Conservation (phyloP, 1,140 invertebrate genomes). For the Luehdorfia chinensis region DNA sequence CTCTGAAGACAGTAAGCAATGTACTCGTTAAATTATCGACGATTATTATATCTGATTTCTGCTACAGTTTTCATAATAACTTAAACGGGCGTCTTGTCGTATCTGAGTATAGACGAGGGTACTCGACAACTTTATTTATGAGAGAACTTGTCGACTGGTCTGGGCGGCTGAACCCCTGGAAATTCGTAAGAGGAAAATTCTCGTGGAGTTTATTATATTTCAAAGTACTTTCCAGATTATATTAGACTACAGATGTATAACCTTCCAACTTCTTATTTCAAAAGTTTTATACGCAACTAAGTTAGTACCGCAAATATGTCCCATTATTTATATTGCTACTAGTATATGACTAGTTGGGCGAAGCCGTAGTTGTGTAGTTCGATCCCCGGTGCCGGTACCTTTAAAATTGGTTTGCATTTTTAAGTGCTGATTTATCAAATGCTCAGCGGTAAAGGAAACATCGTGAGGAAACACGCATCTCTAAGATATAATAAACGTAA, state of each 20-base stretch:
- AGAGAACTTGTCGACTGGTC: slow-evolving; percentile 33
- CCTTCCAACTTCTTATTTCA: too few relatives aligned
- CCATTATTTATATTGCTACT: too few relatives aligned
- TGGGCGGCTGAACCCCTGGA: slow-evolving; percentile 18
- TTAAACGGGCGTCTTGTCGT: slow-evolving; percentile 26
- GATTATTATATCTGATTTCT: neutral
- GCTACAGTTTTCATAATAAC: neutral
- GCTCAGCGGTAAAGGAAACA: too few relatives aligned
- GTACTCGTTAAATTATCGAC: neutral
- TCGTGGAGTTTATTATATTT: slow-evolving; percentile 23
- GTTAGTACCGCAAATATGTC: too few relatives aligned
- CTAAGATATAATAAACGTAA: too few relatives aligned
- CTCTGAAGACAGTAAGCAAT: neutral
- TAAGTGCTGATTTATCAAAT: too few relatives aligned
- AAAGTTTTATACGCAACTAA: too few relatives aligned
- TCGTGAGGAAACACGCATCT: too few relatives aligned
- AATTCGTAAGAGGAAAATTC: slow-evolving; percentile 20
- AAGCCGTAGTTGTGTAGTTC: too few relatives aligned
- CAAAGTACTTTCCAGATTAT: slow-evolving; percentile 15
- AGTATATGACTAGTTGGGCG: too few relatives aligned
- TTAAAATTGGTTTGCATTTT: too few relatives aligned
- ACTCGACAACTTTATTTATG: slow-evolving; percentile 51
- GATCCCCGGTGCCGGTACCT: too few relatives aligned
- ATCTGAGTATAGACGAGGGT: slow-evolving; percentile 34
- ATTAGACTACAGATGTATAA: slow-evolving; percentile 1